A percentile compares a stretch with the other conserved stretches of the same genome.
These are phyloP conservation scores for Lepidostoma basale DNA, from an alignment of 1,140 invertebrate species.

Conservation along the genomic window DNA sequence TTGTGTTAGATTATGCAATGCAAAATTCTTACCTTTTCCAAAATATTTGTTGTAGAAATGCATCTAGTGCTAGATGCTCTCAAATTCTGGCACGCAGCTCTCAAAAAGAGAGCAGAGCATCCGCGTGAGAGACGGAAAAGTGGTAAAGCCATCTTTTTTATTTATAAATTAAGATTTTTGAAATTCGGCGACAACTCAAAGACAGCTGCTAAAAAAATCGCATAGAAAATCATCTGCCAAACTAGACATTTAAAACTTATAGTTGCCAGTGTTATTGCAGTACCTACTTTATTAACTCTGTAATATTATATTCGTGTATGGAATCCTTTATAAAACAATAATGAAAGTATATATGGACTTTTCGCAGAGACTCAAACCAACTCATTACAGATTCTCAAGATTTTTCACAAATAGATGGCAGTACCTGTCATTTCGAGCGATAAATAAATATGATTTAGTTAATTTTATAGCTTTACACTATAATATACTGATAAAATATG, in stretches of 20 bases:
- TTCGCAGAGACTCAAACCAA: too few species aligned
- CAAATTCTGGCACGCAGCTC: conserved; percentile 6
- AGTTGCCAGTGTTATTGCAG: not conserved
- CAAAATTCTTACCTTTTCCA: conserved; percentile 29
- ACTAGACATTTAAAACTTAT: conserved; percentile 12
- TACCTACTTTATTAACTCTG: not conserved
- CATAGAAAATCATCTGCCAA: not conserved
- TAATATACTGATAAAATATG: too few species aligned
- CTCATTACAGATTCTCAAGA: too few species aligned
- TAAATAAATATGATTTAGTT: too few species aligned
- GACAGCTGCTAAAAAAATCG: not conserved
- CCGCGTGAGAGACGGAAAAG: conserved; percentile 25
- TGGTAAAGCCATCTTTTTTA: conserved; percentile 19
- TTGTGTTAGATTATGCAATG: conserved; percentile 24
- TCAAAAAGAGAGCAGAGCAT: conserved; percentile 15
- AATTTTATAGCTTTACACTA: too few species aligned
- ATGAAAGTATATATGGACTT: too few species aligned
- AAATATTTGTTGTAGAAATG: conserved; percentile 18
- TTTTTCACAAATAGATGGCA: too few species aligned
- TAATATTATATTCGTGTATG: not conserved
- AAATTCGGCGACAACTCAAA: not conserved
- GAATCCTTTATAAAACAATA: too few species aligned
- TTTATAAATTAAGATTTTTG: not conserved
- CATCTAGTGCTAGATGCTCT: conserved; percentile 5
- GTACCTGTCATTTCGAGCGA: too few species aligned